Base-by-base conservation (phyloP, 1,140 invertebrate species). In the Stratiolaelaps scimitus region DNA sequence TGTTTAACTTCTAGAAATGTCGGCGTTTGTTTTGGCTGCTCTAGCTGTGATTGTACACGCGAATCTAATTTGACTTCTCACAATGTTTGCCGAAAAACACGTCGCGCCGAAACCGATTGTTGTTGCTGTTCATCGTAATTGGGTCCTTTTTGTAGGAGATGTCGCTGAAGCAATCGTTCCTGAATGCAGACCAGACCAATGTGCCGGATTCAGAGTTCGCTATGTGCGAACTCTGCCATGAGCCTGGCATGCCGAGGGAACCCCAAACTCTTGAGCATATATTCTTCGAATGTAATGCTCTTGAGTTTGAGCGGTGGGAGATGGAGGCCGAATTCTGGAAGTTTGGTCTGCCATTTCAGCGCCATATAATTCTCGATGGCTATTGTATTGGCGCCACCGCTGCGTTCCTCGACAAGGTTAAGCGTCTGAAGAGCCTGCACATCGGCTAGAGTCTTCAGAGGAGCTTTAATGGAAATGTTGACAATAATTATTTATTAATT, bases 351-450 rank as follows among this genome's bases (percentile, higher is more conserved):
- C 53, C 53, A 26, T 26, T 29, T 10, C 26, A 60, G 10, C 2
- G 20, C 4, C 47, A 4, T 7, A 48, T 28, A 4, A 48, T 48
- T 48, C 47, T 48, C 20, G 23, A 2, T 1, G 53, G 23, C 17
- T 60, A 60, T 26, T 60, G 15, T 34, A 60, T 60, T 15, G 23
- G 26, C n/a, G 15, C 26, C 15, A 26, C 53, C 53, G 53, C 53
- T 15, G 15, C 17, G 1, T 60, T 60, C 26, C 53, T 60, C 23
- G 1, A 60, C 15, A 60, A 2, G 4, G 15, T 60, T 15, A 26
- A 60, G 10, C 26, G 26, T 6, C 15, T 60, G 17, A 60, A 60
- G 20, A 34, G 13, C 17, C 34, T 34, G 2, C 53, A 60, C 53
- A 4, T 60, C 2, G 23, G 15, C 10, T 60, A 34, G 26, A 26